These are phyloP conservation scores for Rhabdornis inornatus DNA, from an alignment of 2,113 vertebrate genomes.

Conservation along the genomic window DNA sequence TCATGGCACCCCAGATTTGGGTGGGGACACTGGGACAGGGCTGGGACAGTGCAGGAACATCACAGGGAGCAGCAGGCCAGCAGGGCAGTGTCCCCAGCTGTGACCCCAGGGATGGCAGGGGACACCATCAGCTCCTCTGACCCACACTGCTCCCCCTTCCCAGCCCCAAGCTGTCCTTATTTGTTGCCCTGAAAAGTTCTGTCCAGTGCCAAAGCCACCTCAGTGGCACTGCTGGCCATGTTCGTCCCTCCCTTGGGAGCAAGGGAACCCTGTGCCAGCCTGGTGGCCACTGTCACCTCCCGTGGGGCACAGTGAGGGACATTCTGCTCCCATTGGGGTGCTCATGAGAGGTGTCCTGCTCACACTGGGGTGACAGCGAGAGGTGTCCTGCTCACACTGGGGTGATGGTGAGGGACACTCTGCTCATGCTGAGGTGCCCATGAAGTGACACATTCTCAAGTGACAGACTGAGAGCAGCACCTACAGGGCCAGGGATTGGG, in stretches of 20 bases:
- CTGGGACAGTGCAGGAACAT: background rate
- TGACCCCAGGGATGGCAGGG: background rate
- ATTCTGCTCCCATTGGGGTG: background rate
- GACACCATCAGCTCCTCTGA: background rate
- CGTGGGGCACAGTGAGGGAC: accelerated
- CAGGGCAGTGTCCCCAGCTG: background rate
- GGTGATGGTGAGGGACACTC: accelerated
- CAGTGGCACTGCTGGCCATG: accelerated
- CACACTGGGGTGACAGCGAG: accelerated
- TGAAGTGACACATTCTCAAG: background rate
- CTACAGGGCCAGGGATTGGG: background rate
- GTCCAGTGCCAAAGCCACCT: background rate
- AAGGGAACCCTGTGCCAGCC: accelerated
- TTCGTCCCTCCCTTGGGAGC: background rate
- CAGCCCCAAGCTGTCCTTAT: background rate
- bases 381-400: accelerated
- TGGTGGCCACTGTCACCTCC: background rate
- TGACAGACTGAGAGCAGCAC: background rate
- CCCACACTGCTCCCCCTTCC: background rate
- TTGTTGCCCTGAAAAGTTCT: background rate
- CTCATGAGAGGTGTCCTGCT: accelerated
- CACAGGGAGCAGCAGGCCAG: background rate
- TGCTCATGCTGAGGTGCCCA: accelerated
- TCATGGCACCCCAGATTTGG: accelerated
- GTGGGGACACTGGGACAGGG: background rate